phyloP scores from a whole-genome alignment of 2,797 vertebrate species.

The Peromyscus eremicus region DNA sequence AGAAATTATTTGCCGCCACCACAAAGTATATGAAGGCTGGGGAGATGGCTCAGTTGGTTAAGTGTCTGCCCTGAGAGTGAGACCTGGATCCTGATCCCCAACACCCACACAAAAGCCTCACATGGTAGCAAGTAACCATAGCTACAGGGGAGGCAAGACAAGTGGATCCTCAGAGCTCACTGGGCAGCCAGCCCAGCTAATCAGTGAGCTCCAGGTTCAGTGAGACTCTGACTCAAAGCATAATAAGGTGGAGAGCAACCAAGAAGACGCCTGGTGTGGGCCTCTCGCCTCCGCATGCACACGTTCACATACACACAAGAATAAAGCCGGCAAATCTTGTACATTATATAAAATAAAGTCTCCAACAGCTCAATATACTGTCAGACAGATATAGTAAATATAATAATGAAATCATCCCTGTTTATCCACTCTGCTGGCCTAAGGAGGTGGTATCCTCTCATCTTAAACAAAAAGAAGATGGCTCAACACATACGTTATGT shows the following conservation, averaged over 20 bases:
- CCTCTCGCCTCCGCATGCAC: not conserved
- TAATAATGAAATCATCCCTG: not conserved
- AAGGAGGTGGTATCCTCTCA: not conserved
- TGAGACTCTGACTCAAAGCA: not conserved
- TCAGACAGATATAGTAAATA: not conserved
- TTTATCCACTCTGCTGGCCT: not conserved
- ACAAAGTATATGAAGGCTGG: not conserved
- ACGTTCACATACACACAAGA: not conserved
- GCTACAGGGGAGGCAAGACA: not conserved
- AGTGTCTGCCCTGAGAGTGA: not conserved
- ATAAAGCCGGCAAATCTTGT: not conserved
- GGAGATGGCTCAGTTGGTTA: not conserved
- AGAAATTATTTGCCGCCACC: not conserved
- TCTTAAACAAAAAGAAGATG: constrained; percentile 18
- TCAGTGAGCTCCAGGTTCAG: not conserved
- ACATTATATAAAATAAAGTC: not conserved
- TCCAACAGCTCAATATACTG: not conserved
- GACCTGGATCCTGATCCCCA: not conserved
- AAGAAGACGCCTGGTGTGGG: not conserved
- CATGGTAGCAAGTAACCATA: not conserved
- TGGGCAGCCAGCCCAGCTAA: not conserved
- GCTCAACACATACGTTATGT: not conserved
- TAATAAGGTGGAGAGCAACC: too few relatives aligned
- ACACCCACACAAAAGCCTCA: too few relatives aligned
- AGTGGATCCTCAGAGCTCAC: not conserved